These are phyloP conservation scores for Cantharis rufa DNA, from an alignment of 2,888 invertebrate genomes.

Conservation along the genomic window DNA sequence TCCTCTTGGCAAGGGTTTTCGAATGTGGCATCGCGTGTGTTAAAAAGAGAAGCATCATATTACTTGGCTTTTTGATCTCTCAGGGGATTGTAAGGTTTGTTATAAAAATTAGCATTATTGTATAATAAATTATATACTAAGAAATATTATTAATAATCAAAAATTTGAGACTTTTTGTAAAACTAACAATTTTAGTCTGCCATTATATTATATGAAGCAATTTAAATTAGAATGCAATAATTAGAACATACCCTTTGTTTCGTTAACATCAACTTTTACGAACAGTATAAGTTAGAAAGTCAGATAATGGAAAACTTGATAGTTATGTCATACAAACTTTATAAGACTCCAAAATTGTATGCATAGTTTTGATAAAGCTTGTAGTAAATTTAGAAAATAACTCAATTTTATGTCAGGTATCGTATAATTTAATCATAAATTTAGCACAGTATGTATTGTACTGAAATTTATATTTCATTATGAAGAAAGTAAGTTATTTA, in stretches of 20 bases:
- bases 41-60: neutral
- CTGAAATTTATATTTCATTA: neutral
- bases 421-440: conserved; percentile 8
- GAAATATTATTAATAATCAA: no score
- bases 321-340: conserved; percentile 18
- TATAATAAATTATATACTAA: no score
- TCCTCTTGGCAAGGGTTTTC: neutral
- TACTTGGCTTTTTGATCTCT: neutral
- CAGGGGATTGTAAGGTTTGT: neutral
- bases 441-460: neutral
- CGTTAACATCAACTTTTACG: neutral
- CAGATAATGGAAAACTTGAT: conserved; percentile 14
- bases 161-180: neutral
- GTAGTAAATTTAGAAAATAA: conserved; percentile 21
- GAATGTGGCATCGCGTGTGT: neutral
- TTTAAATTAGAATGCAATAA: neutral
- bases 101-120: neutral
- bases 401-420: conserved; percentile 10
- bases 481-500: neutral
- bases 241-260: neutral
- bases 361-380: conserved; percentile 20
- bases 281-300: neutral
- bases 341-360: conserved; percentile 13
- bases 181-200: neutral
- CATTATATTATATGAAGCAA: neutral